Evolutionary conservation across 2,888 invertebrate species (phyloP).

Genomic region (Sminthurides aquaticus): DNA sequence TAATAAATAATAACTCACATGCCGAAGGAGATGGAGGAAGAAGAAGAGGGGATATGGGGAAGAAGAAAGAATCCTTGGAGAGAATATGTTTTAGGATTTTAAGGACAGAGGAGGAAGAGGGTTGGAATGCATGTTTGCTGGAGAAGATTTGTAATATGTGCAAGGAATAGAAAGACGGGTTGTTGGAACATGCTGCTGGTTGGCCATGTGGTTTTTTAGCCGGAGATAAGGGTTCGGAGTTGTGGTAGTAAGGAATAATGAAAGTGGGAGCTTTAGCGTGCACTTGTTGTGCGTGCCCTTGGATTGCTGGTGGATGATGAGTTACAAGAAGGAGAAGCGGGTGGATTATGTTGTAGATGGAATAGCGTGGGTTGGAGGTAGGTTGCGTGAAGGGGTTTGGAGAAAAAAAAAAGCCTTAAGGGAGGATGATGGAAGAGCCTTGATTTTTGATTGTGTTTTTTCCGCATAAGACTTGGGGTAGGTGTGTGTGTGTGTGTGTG

Average conservation of each 20-base stretch:
- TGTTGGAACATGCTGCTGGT: too few species aligned
- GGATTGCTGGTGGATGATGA: neutral
- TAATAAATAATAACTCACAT: neutral
- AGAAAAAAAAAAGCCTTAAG: neutral
- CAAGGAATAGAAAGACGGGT: too few species aligned
- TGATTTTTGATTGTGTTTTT: neutral
- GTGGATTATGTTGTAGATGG: too few species aligned
- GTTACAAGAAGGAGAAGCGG: neutral
- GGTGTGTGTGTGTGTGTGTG: neutral
- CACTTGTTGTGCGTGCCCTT: neutral
- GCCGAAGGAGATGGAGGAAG: neutral
- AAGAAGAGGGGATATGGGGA: too few species aligned
- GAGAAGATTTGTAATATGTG: too few species aligned
- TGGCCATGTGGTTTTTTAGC: conserved; percentile 1
- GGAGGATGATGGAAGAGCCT: neutral
- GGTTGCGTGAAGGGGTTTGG: neutral
- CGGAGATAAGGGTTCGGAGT: neutral
- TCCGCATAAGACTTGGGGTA: neutral
- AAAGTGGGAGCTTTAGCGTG: neutral
- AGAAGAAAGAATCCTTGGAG: too few species aligned
- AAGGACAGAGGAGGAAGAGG: too few species aligned
- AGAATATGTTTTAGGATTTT: too few species aligned
- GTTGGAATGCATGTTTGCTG: too few species aligned
- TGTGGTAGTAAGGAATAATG: neutral
- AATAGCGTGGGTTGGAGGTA: too few species aligned